These are phyloP conservation scores for Stegodyphus dumicola DNA, from an alignment of 1,140 invertebrate genomes.

Conservation along the genomic window DNA sequence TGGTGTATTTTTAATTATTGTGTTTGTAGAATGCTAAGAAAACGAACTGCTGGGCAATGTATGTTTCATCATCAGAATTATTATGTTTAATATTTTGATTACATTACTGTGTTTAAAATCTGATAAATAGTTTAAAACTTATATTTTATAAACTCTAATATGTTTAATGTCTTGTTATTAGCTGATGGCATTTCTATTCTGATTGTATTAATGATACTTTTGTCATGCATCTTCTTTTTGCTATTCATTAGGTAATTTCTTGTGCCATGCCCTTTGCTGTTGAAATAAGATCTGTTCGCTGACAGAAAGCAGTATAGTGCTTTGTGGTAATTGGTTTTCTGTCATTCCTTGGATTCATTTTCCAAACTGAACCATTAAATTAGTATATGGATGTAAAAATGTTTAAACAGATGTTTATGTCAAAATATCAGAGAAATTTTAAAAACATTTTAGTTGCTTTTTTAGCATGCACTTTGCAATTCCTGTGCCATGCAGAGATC, in stretches of 20 bases:
- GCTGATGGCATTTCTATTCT: neutral
- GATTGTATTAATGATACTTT: neutral
- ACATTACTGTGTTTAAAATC: neutral
- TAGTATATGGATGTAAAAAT: neutral
- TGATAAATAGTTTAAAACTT: neutral
- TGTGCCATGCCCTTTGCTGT: constrained; percentile 43
- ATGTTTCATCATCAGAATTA: neutral
- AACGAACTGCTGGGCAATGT: neutral
- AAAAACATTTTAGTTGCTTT: neutral
- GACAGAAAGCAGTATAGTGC: constrained; percentile 52
- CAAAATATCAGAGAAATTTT: neutral
- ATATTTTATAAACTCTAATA: neutral
- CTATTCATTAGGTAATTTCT: constrained; percentile 57
- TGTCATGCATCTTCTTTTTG: constrained; percentile 39
- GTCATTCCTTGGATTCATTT: constrained; percentile 18
- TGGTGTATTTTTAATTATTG: too few species aligned
- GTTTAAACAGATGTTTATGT: neutral
- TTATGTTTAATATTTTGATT: neutral
- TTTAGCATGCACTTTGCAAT: neutral
- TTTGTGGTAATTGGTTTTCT: constrained; percentile 57
- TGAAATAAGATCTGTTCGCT: constrained; percentile 12
- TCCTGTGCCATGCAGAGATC: neutral
- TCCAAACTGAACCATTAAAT: neutral
- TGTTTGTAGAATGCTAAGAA: too few species aligned
- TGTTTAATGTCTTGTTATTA: neutral